phyloP scores from a whole-genome alignment of 2,113 vertebrate species.

The Nothocercus julius region DNA sequence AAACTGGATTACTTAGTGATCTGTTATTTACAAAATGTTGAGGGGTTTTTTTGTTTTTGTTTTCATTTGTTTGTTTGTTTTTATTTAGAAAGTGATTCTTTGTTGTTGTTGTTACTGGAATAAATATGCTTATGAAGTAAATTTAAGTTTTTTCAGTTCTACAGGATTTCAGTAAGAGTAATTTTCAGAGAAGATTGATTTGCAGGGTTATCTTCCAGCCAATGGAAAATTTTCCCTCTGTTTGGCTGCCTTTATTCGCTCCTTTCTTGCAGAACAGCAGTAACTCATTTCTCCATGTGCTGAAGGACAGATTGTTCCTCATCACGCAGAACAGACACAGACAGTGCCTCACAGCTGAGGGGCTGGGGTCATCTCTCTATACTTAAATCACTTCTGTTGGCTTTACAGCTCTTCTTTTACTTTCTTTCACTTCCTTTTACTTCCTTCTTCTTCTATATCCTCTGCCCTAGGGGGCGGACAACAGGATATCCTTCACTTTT shows the following conservation, averaged over 20 bases:
- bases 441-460: neutral
- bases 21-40: neutral
- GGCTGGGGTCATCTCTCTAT: neutral
- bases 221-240: neutral
- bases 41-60: neutral
- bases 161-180: neutral
- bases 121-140: neutral
- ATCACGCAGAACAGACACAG: neutral
- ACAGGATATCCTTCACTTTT: neutral
- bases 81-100: neutral
- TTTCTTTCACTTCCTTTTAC: neutral
- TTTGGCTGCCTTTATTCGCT: neutral
- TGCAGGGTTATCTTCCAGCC: neutral
- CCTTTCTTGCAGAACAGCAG: neutral
- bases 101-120: neutral
- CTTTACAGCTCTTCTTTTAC: neutral
- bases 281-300: constrained; percentile 5
- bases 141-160: neutral
- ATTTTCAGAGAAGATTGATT: neutral
- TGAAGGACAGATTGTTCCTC: neutral
- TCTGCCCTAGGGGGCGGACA: neutral
- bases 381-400: constrained; percentile 21
- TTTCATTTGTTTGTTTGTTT: neutral
- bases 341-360: neutral
- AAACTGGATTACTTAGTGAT: neutral